Evolutionary conservation across 1,140 invertebrate genomes (phyloP), one percentile per base, ranked within the genome.

Genomic region (Eumeta japonica): DNA sequence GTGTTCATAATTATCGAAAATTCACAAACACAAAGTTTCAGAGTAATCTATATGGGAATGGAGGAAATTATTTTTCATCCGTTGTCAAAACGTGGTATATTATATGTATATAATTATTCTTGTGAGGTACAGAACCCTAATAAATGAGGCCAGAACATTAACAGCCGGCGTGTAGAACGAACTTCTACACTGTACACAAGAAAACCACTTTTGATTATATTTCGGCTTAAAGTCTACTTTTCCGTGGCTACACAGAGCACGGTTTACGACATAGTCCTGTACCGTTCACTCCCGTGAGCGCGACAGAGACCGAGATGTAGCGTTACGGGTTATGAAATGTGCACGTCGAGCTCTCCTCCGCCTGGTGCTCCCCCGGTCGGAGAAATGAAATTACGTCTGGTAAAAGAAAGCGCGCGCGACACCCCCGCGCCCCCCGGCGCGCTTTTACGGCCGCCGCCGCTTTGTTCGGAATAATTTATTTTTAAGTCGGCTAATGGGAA

Each of bases 121-220:
- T 32, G 30, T 16, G 18, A 16, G 30, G 15, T 13, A 14, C 14
- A n/a, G 30, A 32, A 32, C 45, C 55, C 59, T 67, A 67, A 72
- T 70, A 67, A 72, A 70, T 67, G 67, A 70, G 70, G 58, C 64
- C 65, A 70, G 67, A 67, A 67, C 64, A 67, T 67, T 55, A 50
- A 60, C 54, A 50, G 55, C 28, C 11, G 41, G 29, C 56, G 55
- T 54, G n/a, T n/a, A n/a, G n/a, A n/a, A n/a, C n/a, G n/a, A n/a
- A n/a, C n/a, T n/a, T n/a, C n/a, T n/a, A n/a, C n/a, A n/a, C n/a
- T n/a, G n/a, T n/a, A n/a, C n/a, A n/a, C n/a, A n/a, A n/a, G 36
- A 66, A 60, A 59, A 57, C 36, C 50, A 45, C 40, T 31, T 55
- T 46, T 60, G 63, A 46, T 35, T 29, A 13, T 7, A 42, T n/a